Evolutionary conservation across 2,797 vertebrate genomes (phyloP), one percentile per base, ranked within the genome.

Genomic region (Hyperoplus lanceolatus): DNA sequence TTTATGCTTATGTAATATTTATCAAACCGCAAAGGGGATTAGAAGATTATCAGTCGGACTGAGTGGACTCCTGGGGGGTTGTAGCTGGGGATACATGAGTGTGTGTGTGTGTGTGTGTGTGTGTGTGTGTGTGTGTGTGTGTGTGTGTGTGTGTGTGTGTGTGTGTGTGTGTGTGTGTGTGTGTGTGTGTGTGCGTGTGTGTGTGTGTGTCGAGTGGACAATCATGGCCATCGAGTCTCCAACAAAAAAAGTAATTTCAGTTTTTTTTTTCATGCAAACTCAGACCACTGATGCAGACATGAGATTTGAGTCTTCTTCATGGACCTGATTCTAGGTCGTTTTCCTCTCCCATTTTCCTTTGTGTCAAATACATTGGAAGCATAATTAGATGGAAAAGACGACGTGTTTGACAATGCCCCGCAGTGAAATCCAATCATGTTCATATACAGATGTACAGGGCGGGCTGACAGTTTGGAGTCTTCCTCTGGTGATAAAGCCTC

Each of bases 41-140:
- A 78, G 50, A 65, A 58, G 73, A 84, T 81, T 81, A 83, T 59
- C 64, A 61, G 64, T 62, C 70, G 54, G 39, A 62, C 38, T 15
- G 60, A 73, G 42, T 53, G 48, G 53, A 62, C 72, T 21, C 42
- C 50, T 64, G 62, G 49, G 68, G 21, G 21, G 21, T 21, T 53
- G 45, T 60, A 41, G 77, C 13, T 51, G 5, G 67, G 39, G 18
- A 63, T 48, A 38, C 57, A 64, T 14, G n/a, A 2, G 21, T 2
- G 21, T 21, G 21, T 21, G 21, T 21, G 21, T 21, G 1, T 2
- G 21, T 21, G 21, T 21, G 21, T 21, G 21, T 21, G 21, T 21
- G 21, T 21, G 21, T 21, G 21, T 21, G 21, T 21, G 21, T 21
- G 21, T 21, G 21, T 21, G 21, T 2, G 21, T 21, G 21, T 21